phyloP scores from a whole-genome alignment of 1,140 invertebrate genomes.

The Drosophila sproati region DNA sequence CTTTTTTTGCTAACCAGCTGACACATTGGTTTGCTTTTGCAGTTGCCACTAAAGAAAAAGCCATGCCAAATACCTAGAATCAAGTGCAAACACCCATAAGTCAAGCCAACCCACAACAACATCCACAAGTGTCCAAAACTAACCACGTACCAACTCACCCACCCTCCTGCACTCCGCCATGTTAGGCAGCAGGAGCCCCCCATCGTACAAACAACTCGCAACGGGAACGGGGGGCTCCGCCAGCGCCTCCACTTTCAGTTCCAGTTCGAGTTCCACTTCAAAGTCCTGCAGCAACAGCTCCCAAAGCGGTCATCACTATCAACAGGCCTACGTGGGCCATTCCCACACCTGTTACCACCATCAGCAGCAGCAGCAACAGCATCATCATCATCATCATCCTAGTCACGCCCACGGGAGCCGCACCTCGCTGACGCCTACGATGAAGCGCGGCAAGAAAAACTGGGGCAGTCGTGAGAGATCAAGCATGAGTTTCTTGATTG shows the following conservation, averaged over 20 bases:
- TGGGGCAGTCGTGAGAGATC: slow-evolving; percentile 90
- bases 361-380: slow-evolving; percentile 59
- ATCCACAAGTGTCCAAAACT: slow-evolving; percentile 28
- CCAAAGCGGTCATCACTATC: slow-evolving; percentile 55
- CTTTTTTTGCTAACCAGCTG: slow-evolving; percentile 17
- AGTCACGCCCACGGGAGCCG: slow-evolving; percentile 59
- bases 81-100: slow-evolving; percentile 17
- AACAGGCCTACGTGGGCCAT: slow-evolving; percentile 61
- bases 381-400: slow-evolving; percentile 45
- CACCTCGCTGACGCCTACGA: slow-evolving; percentile 67
- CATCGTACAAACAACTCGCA: slow-evolving; percentile 65
- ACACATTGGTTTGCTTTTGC: slow-evolving; percentile 16
- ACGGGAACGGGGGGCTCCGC: slow-evolving; percentile 71
- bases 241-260: slow-evolving; percentile 19
- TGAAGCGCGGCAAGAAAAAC: slow-evolving; percentile 77
- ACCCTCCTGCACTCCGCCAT: slow-evolving; percentile 55
- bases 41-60: slow-evolving; percentile 21
- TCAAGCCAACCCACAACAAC: slow-evolving; percentile 7
- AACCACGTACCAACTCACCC: slow-evolving; percentile 39
- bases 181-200: slow-evolving; percentile 78
- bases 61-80: slow-evolving; percentile 25
- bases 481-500: slow-evolving; percentile 94
- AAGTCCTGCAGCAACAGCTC: slow-evolving; percentile 42
- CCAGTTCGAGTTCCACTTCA: slow-evolving; percentile 30
- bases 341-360: slow-evolving; percentile 69